Base-by-base conservation (phyloP, 2,797 vertebrate species). In the Arvicola amphibius region DNA sequence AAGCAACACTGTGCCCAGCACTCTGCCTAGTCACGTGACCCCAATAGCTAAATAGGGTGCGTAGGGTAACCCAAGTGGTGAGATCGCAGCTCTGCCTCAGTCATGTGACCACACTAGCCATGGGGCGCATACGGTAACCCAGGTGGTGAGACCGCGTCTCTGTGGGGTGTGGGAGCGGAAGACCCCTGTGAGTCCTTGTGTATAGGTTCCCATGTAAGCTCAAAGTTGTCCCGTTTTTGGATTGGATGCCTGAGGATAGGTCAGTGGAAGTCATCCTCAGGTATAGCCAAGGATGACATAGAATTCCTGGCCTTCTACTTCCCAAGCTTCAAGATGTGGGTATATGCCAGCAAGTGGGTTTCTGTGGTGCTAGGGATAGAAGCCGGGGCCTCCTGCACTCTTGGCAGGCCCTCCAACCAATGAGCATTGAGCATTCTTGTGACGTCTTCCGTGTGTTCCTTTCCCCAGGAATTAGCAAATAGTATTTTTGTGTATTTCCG, bases 401-500 rank as follows among this genome's bases (percentile, higher is more conserved):
- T 53, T 37, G 67, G n/a, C 27, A 51, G 51, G 21, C 34, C 4
- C 9, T 32, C 43, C 23, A 43, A n/a, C 69, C 69, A 8, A 27
- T 13, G 48, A 88, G 25, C n/a, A 16, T 3, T 13, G 48, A 88
- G 16, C n/a, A 16, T 3, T n/a, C 84, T 69, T 51, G 21, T 86
- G 65, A 86, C n/a, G 2, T 63, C 91, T 46, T 76, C 2, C 32
- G 11, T 65, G 29, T 84, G 34, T 34, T 91, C 12, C 12, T 81
- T 37, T 85, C 56, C 76, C 37, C 67, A 97, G 97, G 5, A 74
- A 0, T 13, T 97, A 16, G 59, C 40, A 6, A 34, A 76, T 19
- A 5, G 0, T 0, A 0, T 97, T 63, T 97, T 97, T 76, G 97
- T 71, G 9, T 97, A 97, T 77, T 2, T 51, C 23, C 21, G 0